Percentiles rank a stretch among this genome's conserved stretches.
Conservation (phyloP, 2,113 vertebrate genomes). For the Scytalopus superciliaris region DNA sequence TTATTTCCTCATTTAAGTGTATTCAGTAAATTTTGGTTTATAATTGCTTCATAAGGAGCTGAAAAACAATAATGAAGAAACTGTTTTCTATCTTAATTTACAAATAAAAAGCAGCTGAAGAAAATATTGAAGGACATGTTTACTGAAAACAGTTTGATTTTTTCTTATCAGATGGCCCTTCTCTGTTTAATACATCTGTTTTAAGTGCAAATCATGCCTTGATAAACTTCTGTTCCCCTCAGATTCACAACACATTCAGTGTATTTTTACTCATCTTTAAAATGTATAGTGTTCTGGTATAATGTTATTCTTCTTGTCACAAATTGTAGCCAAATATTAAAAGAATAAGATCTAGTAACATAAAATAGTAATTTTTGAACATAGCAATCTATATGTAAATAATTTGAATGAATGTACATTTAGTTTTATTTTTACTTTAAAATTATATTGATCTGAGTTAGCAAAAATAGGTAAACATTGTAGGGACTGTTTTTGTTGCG, state of each 20-base stretch:
- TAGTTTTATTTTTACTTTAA: neutral
- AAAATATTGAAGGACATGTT: conserved; percentile 1
- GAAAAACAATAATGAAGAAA: neutral
- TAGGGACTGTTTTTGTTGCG: neutral
- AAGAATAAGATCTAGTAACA: neutral
- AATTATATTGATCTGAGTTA: neutral
- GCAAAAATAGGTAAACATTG: neutral
- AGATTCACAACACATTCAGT: neutral
- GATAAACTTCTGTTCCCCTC: neutral
- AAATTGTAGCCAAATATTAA: neutral
- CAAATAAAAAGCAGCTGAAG: neutral
- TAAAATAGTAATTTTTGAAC: neutral
- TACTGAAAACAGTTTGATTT: neutral
- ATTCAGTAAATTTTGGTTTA: neutral
- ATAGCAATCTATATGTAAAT: neutral
- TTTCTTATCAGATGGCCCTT: neutral
- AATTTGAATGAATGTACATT: neutral
- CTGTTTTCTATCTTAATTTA: neutral
- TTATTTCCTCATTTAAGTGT: neutral
- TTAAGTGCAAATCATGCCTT: conserved; percentile 1
- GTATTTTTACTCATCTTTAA: neutral
- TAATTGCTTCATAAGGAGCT: conserved; percentile 22
- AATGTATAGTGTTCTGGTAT: neutral
- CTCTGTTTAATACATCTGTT: neutral
- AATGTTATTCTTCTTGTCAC: neutral